Conservation (phyloP, 1,140 invertebrate species). For the Rhopalosiphum maidis region DNA sequence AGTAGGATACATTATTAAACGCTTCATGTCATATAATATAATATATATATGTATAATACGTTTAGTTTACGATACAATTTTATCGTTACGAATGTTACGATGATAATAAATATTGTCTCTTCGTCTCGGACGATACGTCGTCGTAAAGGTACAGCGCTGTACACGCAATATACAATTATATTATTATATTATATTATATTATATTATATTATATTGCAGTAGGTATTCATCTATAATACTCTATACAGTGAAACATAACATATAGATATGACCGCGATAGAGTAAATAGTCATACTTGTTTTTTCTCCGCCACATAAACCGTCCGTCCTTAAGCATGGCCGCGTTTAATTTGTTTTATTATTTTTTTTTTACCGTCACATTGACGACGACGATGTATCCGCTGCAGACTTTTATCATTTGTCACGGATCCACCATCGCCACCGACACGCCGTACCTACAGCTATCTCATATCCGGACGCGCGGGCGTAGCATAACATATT, state of each 20-base stretch:
- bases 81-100: not conserved
- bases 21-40: not conserved
- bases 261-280: not conserved
- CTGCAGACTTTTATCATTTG: not conserved
- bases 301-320: not conserved
- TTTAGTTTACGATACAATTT: constrained; percentile 19
- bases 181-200: not conserved
- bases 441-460: not conserved
- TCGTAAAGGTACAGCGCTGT: not conserved
- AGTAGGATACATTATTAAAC: not conserved
- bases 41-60: not conserved
- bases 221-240: not conserved
- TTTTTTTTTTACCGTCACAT: not conserved
- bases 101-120: constrained; percentile 13
- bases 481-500: not conserved
- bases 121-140: not conserved
- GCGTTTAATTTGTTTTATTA: constrained; percentile 35
- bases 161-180: not conserved
- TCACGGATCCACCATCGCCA: not conserved
- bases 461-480: not conserved
- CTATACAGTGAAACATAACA: not conserved
- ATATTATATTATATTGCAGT: not conserved
- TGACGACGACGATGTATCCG: not conserved
- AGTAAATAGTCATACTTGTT: not conserved
- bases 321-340: not conserved